Conservation (phyloP, 2,888 invertebrate genomes). For the Idaea aversata region DNA sequence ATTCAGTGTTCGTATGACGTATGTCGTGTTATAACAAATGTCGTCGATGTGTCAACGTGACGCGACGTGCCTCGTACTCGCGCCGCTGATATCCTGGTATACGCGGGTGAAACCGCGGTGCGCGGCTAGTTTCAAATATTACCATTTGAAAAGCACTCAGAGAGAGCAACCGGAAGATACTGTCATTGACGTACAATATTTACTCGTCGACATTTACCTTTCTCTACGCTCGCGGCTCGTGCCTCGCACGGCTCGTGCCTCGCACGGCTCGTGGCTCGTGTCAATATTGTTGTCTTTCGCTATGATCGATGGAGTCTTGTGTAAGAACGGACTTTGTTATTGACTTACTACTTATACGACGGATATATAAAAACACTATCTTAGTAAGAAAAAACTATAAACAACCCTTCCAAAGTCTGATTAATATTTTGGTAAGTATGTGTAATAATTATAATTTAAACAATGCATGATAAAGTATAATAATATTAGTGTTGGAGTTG, state of each 20-base stretch:
- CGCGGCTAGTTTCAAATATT: too few species aligned
- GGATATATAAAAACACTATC: background rate
- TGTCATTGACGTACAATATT: background rate
- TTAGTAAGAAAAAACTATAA: background rate
- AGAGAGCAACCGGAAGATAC: background rate
- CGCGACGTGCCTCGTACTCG: too few species aligned
- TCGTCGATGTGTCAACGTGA: too few species aligned
- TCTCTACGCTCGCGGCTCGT: background rate
- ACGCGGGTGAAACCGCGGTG: too few species aligned
- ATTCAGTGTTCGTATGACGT: too few species aligned
- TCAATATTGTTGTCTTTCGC: background rate
- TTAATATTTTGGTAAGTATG: too few species aligned
- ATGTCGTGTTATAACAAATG: too few species aligned
- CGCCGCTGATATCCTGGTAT: too few species aligned
- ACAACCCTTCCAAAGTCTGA: background rate
- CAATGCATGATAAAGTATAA: background rate
- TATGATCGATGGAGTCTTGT: background rate
- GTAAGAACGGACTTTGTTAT: background rate
- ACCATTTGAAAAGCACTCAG: too few species aligned
- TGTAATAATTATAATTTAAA: background rate
- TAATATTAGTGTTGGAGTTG: background rate
- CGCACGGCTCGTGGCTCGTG: background rate
- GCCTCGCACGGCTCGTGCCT: background rate
- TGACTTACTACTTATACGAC: background rate
- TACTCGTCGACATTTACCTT: background rate